A percentile compares a stretch with the other conserved stretches of the same genome.
Conservation (phyloP, 2,113 vertebrate genomes). For the Rutilus rutilus region DNA sequence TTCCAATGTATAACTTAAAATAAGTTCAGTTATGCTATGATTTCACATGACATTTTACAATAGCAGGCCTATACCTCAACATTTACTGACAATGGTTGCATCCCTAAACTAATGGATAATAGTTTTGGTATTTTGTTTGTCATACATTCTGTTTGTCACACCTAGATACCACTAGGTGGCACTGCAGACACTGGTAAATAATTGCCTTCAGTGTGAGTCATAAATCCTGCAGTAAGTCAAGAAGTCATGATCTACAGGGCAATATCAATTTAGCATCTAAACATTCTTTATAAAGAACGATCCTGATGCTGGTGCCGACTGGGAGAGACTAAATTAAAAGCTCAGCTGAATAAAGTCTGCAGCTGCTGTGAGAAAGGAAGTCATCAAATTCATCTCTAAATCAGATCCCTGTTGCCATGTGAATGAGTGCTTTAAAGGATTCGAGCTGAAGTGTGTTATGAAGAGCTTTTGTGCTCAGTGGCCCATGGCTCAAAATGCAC, state of each 20-base stretch:
- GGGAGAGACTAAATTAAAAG: constrained; percentile 8
- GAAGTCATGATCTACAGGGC: background rate
- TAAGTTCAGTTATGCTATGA: background rate
- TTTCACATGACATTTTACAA: background rate
- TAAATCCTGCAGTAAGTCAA: background rate
- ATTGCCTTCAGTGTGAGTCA: background rate
- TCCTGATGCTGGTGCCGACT: background rate
- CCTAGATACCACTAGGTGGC: constrained; percentile 49
- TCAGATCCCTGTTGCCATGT: constrained; percentile 27
- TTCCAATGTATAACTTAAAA: background rate
- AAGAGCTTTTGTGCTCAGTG: constrained; percentile 40
- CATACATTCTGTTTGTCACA: too few species aligned
- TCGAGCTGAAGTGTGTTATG: constrained; percentile 35
- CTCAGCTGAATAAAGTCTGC: constrained; percentile 6
- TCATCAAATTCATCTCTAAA: constrained; percentile 30
- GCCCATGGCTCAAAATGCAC: constrained; percentile 31
- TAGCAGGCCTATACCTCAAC: background rate
- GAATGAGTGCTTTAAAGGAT: constrained; percentile 42
- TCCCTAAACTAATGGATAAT: background rate
- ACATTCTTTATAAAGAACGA: constrained; percentile 11
- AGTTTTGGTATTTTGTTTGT: background rate
- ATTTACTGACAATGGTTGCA: background rate
- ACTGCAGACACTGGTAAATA: constrained; percentile 8
- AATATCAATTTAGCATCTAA: constrained; percentile 3
- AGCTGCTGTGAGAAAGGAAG: constrained; percentile 8